Conservation (phyloP, 2,113 vertebrate species). For the Catagonus wagneri region DNA sequence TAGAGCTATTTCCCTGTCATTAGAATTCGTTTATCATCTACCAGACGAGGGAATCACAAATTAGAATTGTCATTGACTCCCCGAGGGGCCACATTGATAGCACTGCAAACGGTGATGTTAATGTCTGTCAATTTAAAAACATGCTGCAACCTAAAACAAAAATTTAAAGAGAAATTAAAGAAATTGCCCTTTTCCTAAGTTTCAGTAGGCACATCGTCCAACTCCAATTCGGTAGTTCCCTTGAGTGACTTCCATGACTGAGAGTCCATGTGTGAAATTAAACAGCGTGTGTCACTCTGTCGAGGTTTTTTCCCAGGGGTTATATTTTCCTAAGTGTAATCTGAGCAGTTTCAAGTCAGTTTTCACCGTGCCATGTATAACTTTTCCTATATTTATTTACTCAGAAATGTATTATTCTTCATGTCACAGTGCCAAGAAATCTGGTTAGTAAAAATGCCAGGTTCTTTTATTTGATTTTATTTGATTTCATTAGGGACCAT, state of each 20-base stretch:
- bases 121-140: constrained; percentile 43
- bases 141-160: neutral
- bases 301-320: constrained; percentile 53
- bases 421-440: constrained; percentile 89
- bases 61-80: neutral
- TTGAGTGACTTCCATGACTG: constrained; percentile 26
- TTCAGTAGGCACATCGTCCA: neutral
- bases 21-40: constrained; percentile 11
- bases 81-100: neutral
- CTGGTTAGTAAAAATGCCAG: constrained; percentile 95
- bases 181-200: neutral
- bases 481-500: constrained; percentile 94
- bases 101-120: neutral
- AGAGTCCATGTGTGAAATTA: constrained; percentile 88
- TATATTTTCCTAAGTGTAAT: constrained; percentile 69
- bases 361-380: constrained; percentile 87
- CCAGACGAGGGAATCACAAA: neutral
- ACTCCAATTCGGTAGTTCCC: neutral
- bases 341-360: constrained; percentile 66
- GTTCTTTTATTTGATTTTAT: constrained; percentile 96
- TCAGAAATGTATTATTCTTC: constrained; percentile 88
- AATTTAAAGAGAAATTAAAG: constrained; percentile 35
- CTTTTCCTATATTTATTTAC: constrained; percentile 89
- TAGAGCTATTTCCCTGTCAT: neutral
- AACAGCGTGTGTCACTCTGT: constrained; percentile 87